Evolutionary conservation across 2,113 vertebrate genomes (phyloP), one percentile per base, ranked within the genome.

Genomic region (Aythya baeri): DNA sequence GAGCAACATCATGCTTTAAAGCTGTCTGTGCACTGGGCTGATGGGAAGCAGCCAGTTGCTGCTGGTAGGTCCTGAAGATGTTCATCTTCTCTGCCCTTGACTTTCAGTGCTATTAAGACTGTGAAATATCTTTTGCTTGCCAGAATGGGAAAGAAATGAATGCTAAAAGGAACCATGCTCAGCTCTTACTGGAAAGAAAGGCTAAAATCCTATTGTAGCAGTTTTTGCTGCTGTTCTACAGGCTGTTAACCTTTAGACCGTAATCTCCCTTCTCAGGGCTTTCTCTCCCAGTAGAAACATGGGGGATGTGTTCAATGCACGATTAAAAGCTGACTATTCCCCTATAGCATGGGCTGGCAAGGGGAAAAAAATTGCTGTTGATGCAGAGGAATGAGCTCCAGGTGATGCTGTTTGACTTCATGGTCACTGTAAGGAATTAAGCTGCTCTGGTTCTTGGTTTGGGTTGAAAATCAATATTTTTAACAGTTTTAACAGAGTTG

Each of bases 301-400:
- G 1, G 23, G 29, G 13, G 11, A 8, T 7, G 72, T 75, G 22
- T 27, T 75, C 68, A 50, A 2, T 8, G 41, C 2, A 0, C 6
- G 16, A 46, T 29, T 75, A 68, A 75, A 49, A 72, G 62, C 29
- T 75, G 66, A 58, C 2, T 54, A 5, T 74, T 70, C 2, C 9
- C 16, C 8, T 12, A 2, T 6, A 1, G 5, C 1, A 0, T 22
- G 15, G 13, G 17, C 32, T 36, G 4, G 50, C 11, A 7, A 13
- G 41, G n/a, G 6, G 27, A 7, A 41, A 13, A 55, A 23, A 9
- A 1, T 17, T 6, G 0, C 17, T 62, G 4, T 12, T 50, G 49
- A 32, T 62, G 55, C 7, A 23, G 66, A 43, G 54, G 11, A 31
- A 26, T 26, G 78, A 73, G 58, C 18, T 41, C 62, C 22, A 44